Percentiles rank a stretch among this genome's conserved stretches.
Evolutionary conservation across 2,888 invertebrate species (phyloP).

Genomic region (Noctua janthina): DNA sequence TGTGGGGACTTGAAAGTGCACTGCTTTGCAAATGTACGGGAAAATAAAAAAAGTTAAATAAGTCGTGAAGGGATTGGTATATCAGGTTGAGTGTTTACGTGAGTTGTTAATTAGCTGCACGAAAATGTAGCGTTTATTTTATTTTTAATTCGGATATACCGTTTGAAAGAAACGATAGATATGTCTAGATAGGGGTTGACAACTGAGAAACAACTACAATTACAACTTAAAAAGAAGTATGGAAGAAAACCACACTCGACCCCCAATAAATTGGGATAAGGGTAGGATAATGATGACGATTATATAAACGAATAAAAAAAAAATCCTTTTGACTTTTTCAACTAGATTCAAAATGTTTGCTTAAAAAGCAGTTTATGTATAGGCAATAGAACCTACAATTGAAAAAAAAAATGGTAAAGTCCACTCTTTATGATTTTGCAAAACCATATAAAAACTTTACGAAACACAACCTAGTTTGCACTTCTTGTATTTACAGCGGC

Average conservation of each 20-base stretch:
- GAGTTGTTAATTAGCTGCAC: not conserved
- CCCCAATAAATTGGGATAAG: not conserved
- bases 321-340: not conserved
- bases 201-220: not conserved
- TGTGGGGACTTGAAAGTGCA: constrained; percentile 9
- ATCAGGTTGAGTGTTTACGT: not conserved
- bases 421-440: not conserved
- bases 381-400: not conserved
- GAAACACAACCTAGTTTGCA: constrained; percentile 38
- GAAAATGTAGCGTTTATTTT: not conserved
- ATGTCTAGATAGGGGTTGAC: not conserved
- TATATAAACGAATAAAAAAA: not conserved
- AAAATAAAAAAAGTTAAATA: constrained; percentile 14
- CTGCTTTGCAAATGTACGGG: not conserved
- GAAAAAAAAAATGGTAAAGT: not conserved
- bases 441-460: constrained; percentile 32
- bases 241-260: not conserved
- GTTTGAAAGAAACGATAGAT: too few species aligned
- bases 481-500: constrained; percentile 44
- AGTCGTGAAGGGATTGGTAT: constrained; percentile 7
- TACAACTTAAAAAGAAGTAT: not conserved
- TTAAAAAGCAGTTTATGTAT: not conserved
- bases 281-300: not conserved
- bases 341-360: not conserved
- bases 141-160: not conserved